Conservation (phyloP, 2,888 invertebrate genomes). For the Leucoma salicis region DNA sequence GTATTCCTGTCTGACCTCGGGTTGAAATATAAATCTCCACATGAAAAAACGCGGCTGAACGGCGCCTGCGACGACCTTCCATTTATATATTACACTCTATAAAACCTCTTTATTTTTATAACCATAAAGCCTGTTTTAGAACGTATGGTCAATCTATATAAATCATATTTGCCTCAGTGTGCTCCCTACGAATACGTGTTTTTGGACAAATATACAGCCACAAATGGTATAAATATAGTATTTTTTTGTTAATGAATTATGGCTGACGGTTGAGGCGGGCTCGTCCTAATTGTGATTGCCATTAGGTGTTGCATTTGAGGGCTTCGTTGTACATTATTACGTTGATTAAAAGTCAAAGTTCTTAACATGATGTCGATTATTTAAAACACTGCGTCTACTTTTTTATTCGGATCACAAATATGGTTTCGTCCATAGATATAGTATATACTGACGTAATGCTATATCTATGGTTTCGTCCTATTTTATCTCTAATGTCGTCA, state of each 20-base stretch:
- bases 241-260: constrained; percentile 49
- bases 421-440: too few species aligned
- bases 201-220: constrained; percentile 69
- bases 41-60: constrained; percentile 65
- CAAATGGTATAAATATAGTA: constrained; percentile 62
- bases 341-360: too few species aligned
- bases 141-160: constrained; percentile 39
- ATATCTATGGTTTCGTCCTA: too few species aligned
- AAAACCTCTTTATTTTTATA: constrained; percentile 26
- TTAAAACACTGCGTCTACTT: too few species aligned
- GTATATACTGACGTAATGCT: too few species aligned
- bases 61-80: constrained; percentile 63
- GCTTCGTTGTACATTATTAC: constrained; percentile 15
- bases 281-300: constrained; percentile 48
- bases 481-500: too few species aligned
- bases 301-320: constrained; percentile 38
- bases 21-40: constrained; percentile 68
- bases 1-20: constrained; percentile 66
- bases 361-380: too few species aligned
- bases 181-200: constrained; percentile 64
- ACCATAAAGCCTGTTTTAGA: constrained; percentile 33
- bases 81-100: constrained; percentile 16
- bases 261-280: constrained; percentile 46
- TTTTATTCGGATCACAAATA: too few species aligned
- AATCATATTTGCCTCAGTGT: constrained; percentile 71